Percentiles rank a stretch among this genome's conserved stretches.
These are phyloP conservation scores for Pseudochirops cupreus DNA, from an alignment of 2,797 vertebrate species.

Conservation along the genomic window DNA sequence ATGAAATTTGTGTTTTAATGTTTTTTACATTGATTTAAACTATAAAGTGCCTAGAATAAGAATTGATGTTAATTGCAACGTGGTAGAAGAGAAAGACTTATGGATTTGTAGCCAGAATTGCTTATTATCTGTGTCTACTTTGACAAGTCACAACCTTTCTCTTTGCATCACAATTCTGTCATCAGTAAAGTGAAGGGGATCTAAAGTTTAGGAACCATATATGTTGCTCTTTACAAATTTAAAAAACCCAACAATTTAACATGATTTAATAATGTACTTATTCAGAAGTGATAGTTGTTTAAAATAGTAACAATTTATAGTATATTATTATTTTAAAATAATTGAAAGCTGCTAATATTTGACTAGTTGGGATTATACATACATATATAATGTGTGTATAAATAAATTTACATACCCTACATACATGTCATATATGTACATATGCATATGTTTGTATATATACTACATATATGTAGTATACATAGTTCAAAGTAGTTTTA, in stretches of 20 bases:
- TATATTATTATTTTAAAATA: conserved; percentile 33
- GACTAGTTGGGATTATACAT: not conserved
- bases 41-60: conserved; percentile 27
- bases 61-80: not conserved
- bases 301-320: conserved; percentile 18
- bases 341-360: conserved; percentile 22
- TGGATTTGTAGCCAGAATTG: not conserved
- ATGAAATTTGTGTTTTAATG: conserved; percentile 44
- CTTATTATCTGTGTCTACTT: not conserved
- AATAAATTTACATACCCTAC: no score
- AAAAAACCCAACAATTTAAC: conserved; percentile 2
- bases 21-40: conserved; percentile 9
- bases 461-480: conserved; percentile 39
- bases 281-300: not conserved
- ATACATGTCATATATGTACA: no score
- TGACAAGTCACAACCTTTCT: not conserved
- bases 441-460: no score
- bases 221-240: not conserved
- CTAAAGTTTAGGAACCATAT: not conserved
- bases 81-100: not conserved
- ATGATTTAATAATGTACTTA: not conserved
- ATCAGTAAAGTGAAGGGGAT: not conserved
- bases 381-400: no score
- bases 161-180: not conserved
- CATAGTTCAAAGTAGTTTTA: conserved; percentile 42